Conservation (phyloP, 23 tunicate species). For the Ascidia mentula region DNA sequence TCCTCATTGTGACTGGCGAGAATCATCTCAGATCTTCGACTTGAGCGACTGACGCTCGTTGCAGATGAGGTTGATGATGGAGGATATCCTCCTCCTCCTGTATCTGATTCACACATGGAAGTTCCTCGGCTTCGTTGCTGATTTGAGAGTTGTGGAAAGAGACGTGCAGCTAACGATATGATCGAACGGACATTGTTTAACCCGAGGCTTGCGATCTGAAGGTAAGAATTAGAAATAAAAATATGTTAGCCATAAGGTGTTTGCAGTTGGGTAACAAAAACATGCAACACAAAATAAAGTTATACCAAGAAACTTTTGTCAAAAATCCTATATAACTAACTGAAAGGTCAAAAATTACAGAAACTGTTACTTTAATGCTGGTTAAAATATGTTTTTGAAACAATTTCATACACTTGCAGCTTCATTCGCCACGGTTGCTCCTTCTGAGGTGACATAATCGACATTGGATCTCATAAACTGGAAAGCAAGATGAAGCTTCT, state of each 20-base stretch:
- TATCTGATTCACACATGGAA: constrained; percentile 1
- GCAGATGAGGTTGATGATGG: constrained; percentile 21
- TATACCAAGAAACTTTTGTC: no score
- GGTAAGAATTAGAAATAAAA: neutral
- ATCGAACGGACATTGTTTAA: constrained; percentile 37
- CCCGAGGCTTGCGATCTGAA: constrained; percentile 33
- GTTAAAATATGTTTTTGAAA: no score
- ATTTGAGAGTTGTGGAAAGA: neutral
- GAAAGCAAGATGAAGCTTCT: constrained; percentile 40
- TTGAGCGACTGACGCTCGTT: constrained; percentile 33
- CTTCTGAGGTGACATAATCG: constrained; percentile 18
- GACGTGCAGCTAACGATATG: constrained; percentile 23
- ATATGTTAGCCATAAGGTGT: no score
- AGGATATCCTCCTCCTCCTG: neutral
- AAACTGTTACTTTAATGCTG: no score
- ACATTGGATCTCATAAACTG: constrained; percentile 15
- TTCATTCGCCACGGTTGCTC: neutral
- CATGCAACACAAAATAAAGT: no score
- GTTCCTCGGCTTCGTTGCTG: constrained; percentile 37
- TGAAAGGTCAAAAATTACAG: no score
- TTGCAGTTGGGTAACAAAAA: no score
- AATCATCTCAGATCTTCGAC: constrained; percentile 60
- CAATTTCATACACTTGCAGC: constrained; percentile 1
- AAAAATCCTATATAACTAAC: no score
- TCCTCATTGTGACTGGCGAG: constrained; percentile 57